phyloP scores from a whole-genome alignment of 2,797 vertebrate species.

The Catharus ustulatus region DNA sequence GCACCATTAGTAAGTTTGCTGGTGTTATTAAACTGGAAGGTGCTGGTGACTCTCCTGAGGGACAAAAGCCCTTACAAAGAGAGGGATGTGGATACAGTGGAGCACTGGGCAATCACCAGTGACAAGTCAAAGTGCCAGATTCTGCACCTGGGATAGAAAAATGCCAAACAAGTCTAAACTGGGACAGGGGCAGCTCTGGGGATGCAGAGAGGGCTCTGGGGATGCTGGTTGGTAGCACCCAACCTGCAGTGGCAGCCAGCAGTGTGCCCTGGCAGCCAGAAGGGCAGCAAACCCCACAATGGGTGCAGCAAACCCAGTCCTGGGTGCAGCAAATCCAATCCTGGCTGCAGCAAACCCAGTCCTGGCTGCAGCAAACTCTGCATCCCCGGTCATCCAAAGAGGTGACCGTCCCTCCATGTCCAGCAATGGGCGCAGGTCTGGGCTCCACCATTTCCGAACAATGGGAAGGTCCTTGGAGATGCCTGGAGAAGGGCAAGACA shows the following conservation, averaged over 20 bases:
- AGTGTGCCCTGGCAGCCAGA: neutral
- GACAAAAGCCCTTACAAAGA: neutral
- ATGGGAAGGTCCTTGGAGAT: neutral
- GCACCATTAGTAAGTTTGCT: neutral
- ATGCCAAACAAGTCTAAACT: neutral
- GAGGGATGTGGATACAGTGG: neutral
- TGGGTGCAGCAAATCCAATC: neutral
- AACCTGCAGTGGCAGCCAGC: neutral
- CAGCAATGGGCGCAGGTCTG: neutral
- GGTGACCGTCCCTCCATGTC: fast-evolving
- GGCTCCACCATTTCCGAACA: neutral
- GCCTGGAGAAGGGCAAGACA: neutral
- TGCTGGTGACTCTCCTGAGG: neutral
- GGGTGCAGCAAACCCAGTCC: too few relatives aligned
- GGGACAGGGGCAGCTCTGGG: neutral
- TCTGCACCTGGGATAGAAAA: neutral
- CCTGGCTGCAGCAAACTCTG: neutral
- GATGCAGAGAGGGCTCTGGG: neutral
- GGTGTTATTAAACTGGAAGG: neutral
- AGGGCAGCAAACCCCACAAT: neutral
- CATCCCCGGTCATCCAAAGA: fast-evolving
- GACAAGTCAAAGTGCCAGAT: neutral
- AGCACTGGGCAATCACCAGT: neutral
- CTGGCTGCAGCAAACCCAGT: neutral
- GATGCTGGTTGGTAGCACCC: neutral